Percentiles rank a stretch among this genome's conserved stretches.
Evolutionary conservation across 30 jellyfish, hydroid and myxozoan species (phyloP).

Genomic region (Aurelia coerulea): DNA sequence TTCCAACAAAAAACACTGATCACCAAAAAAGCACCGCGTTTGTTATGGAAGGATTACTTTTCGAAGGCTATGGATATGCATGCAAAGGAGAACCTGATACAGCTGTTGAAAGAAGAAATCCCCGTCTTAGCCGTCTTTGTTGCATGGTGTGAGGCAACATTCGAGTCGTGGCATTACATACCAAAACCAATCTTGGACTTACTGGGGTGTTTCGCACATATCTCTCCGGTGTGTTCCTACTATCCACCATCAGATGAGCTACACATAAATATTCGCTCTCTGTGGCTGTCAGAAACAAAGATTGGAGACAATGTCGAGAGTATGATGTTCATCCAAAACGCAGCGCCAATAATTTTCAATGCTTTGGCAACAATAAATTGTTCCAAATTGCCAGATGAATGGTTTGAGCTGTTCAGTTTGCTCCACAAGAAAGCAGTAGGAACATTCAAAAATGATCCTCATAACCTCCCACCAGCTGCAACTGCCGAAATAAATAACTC

Average conservation of each 20-base stretch:
- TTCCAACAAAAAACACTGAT: background rate
- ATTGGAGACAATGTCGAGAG: constrained; percentile 24
- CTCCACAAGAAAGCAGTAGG: background rate
- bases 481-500: background rate
- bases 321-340: background rate
- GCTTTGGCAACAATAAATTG: constrained; percentile 11
- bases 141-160: constrained; percentile 3
- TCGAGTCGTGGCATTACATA: constrained; percentile 3
- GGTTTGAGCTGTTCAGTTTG: constrained; percentile 28
- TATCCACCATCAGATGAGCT: constrained; percentile 2
- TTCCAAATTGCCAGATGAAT: constrained; percentile 7
- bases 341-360: constrained; percentile 7
- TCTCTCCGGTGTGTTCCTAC: background rate
- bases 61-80: background rate
- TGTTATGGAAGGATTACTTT: background rate
- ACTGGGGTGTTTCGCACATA: background rate
- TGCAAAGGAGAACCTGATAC: background rate
- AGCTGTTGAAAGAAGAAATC: background rate
- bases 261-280: background rate
- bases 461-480: constrained; percentile 21
- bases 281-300: background rate
- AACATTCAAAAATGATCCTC: background rate
- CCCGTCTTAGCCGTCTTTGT: constrained; percentile 1
- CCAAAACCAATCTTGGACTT: constrained; percentile 4
- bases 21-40: background rate